phyloP scores from a whole-genome alignment of 2,888 invertebrate species.

The Axea sp. region DNA sequence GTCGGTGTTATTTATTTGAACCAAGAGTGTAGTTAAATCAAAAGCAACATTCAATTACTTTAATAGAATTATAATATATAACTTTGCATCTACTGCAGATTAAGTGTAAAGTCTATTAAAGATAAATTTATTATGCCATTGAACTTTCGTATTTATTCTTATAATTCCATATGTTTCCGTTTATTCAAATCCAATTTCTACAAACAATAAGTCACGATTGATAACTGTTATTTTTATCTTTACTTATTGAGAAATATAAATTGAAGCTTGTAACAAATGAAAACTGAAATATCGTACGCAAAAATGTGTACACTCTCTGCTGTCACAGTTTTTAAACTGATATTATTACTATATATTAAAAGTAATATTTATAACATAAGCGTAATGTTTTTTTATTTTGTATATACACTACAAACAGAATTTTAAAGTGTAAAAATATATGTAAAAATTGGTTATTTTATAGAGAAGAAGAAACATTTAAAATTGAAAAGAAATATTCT shows the following conservation, averaged over 20 bases:
- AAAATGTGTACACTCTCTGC: too few relatives aligned
- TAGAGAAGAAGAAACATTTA: too few relatives aligned
- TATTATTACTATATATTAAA: too few relatives aligned
- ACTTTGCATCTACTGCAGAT: constrained; percentile 5
- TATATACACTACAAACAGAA: too few relatives aligned
- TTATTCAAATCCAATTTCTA: constrained; percentile 4
- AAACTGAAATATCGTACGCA: too few relatives aligned
- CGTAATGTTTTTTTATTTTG: too few relatives aligned
- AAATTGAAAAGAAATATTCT: too few relatives aligned
- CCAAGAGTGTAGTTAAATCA: constrained; percentile 1
- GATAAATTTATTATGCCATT: constrained; percentile 26
- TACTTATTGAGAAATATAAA: constrained; percentile 18
- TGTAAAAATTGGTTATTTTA: too few relatives aligned
- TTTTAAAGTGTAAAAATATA: too few relatives aligned
- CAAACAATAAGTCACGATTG: constrained; percentile 6
- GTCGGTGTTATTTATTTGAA: constrained; percentile 4
- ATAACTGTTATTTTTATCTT: constrained; percentile 15
- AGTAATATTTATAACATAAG: too few relatives aligned
- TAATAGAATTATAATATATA: constrained; percentile 18
- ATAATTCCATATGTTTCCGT: not conserved
- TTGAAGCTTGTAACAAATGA: too few relatives aligned
- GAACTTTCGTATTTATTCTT: constrained; percentile 7
- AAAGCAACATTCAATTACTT: constrained; percentile 31
- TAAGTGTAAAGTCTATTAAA: constrained; percentile 16
- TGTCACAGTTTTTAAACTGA: too few relatives aligned